Evolutionary conservation across 2,888 invertebrate species (phyloP).

Genomic region (Eupeodes luniger): DNA sequence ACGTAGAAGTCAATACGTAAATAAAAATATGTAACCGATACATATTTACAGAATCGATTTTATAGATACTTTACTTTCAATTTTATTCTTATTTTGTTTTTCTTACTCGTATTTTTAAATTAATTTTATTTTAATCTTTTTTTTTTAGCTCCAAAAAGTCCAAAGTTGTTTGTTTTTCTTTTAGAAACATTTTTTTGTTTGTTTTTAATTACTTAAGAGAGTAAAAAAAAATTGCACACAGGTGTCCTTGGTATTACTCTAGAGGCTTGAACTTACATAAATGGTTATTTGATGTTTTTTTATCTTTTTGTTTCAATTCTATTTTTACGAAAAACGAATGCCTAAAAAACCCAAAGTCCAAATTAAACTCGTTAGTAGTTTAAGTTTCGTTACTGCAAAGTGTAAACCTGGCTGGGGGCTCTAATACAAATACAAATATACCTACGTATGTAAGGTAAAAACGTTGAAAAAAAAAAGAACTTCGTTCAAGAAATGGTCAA

Average conservation of each 20-base stretch:
- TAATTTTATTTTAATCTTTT: constrained; percentile 34
- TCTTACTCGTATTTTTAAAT: neutral
- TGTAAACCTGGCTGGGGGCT: constrained; percentile 60
- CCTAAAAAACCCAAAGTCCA: constrained; percentile 72
- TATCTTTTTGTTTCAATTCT: constrained; percentile 24
- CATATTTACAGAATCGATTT: constrained; percentile 24
- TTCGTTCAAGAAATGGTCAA: constrained; percentile 69
- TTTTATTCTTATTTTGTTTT: constrained; percentile 44
- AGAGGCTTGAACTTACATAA: constrained; percentile 73
- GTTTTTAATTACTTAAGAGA: constrained; percentile 58
- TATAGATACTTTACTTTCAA: constrained; percentile 67
- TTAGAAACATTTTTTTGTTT: constrained; percentile 27
- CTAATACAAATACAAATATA: neutral
- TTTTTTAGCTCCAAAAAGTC: constrained; percentile 34
- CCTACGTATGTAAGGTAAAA: neutral
- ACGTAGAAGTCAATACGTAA: too few species aligned
- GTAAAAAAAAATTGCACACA: constrained; percentile 32
- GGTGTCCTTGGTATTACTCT: constrained; percentile 68
- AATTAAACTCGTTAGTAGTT: constrained; percentile 67
- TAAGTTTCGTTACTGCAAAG: neutral
- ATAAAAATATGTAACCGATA: constrained; percentile 47
- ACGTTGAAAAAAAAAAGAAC: constrained; percentile 7
- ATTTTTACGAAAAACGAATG: constrained; percentile 47
- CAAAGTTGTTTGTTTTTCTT: constrained; percentile 16
- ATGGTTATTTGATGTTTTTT: constrained; percentile 55